Evolutionary conservation across 2,888 invertebrate species (phyloP), one percentile per base, ranked within the genome.

Genomic region (Zygaena filipendulae): DNA sequence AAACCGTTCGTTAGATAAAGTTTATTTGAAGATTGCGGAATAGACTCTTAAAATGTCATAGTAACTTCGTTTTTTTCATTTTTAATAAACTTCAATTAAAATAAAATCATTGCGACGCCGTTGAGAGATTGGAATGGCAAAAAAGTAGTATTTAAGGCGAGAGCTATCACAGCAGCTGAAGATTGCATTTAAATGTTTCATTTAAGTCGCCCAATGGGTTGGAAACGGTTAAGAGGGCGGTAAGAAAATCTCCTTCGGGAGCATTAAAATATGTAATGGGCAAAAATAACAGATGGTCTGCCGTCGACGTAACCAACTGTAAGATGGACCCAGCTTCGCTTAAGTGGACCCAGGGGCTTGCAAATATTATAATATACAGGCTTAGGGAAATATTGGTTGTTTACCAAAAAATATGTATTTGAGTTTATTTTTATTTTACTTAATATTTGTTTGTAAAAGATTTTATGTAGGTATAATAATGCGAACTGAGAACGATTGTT

Each of bases 401-500:
- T 72, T 74, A 63, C 59, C 49, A 59, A 60, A 70, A 72, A 72
- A 68, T 71, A 70, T 71, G 62, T 66, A 68, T 75, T 77, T 75
- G 64, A 62, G 58, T 67, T n/a, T n/a, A n/a, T n/a, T n/a, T n/a
- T n/a, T n/a, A n/a, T n/a, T n/a, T n/a, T n/a, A n/a, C n/a, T n/a
- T n/a, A n/a, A n/a, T n/a, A n/a, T n/a, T n/a, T n/a, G n/a, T n/a
- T n/a, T n/a, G n/a, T n/a, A n/a, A n/a, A n/a, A n/a, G n/a, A n/a
- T n/a, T n/a, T n/a, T n/a, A n/a, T n/a, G n/a, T n/a, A n/a, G n/a
- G n/a, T n/a, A n/a, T n/a, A n/a, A n/a, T n/a, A n/a, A n/a, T n/a
- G n/a, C n/a, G n/a, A n/a, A n/a, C n/a, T n/a, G n/a, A n/a, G n/a
- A n/a, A n/a, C n/a, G n/a, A n/a, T n/a, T n/a, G n/a, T n/a, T n/a